Percentiles rank a stretch among this genome's conserved stretches.
These are phyloP conservation scores for Homarus gammarus DNA, from an alignment of 2,888 invertebrate genomes.

Conservation along the genomic window DNA sequence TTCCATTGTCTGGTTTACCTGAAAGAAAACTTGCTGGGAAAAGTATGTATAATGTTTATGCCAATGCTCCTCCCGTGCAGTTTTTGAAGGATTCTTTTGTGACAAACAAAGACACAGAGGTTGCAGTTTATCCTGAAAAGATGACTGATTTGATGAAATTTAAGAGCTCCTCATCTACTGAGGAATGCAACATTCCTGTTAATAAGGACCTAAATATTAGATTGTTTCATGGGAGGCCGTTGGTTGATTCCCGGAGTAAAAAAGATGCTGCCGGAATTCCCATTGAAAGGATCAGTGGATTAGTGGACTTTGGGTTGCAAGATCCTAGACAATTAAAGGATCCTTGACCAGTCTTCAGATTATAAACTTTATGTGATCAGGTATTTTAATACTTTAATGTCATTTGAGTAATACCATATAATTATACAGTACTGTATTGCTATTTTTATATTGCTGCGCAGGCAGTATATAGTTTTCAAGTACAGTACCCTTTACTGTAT, in stretches of 20 bases:
- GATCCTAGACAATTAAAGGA: no score
- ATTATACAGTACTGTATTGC: no score
- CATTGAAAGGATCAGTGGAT: not conserved
- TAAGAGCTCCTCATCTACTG: not conserved
- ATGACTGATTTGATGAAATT: not conserved
- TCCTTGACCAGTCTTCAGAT: no score
- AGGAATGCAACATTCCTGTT: not conserved
- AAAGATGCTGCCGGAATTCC: not conserved
- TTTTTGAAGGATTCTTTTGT: not conserved
- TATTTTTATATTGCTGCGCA: no score
- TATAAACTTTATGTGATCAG: no score
- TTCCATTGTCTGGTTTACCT: not conserved
- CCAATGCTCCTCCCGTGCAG: not conserved
- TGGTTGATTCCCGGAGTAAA: not conserved
- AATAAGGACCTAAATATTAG: not conserved
- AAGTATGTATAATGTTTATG: not conserved
- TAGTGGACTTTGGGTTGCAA: not conserved
- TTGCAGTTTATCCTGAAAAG: not conserved
- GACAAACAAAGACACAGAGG: not conserved
- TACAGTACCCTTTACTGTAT: no score
- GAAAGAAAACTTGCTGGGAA: not conserved
- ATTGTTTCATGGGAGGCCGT: constrained; percentile 8
- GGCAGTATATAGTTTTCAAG: no score
- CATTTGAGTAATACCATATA: no score
- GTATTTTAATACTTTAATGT: no score